These are phyloP conservation scores for Natrix natrix DNA, from an alignment of 2,797 vertebrate species.

Conservation along the genomic window DNA sequence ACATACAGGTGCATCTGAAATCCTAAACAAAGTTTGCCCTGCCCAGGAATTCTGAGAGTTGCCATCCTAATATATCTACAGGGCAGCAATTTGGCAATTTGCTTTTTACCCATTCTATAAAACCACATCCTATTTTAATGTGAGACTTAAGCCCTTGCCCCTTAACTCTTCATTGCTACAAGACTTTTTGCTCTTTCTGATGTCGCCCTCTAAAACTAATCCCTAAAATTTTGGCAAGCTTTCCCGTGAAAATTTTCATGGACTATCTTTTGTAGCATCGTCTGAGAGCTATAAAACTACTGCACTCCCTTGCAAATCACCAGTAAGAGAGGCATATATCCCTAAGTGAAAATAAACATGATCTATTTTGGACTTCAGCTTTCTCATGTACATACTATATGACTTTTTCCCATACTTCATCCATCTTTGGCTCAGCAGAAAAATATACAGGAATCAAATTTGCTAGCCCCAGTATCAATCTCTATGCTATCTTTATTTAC, in stretches of 20 bases:
- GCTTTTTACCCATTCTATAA: background rate
- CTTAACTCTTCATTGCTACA: background rate
- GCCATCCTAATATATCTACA: background rate
- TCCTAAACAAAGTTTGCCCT: background rate
- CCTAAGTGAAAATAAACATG: background rate
- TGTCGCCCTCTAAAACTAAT: background rate
- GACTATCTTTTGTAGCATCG: background rate
- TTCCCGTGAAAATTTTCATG: background rate
- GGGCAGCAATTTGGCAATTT: background rate
- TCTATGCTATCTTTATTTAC: background rate
- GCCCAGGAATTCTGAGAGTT: background rate
- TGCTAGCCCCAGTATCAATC: background rate
- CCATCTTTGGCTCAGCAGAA: background rate
- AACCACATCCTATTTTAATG: background rate
- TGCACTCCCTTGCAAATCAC: background rate
- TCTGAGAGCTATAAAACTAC: background rate
- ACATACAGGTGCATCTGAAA: background rate
- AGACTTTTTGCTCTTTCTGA: background rate
- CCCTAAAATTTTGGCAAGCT: background rate
- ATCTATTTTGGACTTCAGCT: background rate
- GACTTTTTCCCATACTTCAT: background rate
- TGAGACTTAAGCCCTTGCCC: background rate
- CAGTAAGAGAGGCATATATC: background rate
- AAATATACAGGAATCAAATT: background rate
- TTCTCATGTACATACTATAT: background rate